A percentile compares a stretch with the other conserved stretches of the same genome.
These are phyloP conservation scores for Acyrthosiphon pisum DNA, from an alignment of 1,140 invertebrate species.

Conservation along the genomic window DNA sequence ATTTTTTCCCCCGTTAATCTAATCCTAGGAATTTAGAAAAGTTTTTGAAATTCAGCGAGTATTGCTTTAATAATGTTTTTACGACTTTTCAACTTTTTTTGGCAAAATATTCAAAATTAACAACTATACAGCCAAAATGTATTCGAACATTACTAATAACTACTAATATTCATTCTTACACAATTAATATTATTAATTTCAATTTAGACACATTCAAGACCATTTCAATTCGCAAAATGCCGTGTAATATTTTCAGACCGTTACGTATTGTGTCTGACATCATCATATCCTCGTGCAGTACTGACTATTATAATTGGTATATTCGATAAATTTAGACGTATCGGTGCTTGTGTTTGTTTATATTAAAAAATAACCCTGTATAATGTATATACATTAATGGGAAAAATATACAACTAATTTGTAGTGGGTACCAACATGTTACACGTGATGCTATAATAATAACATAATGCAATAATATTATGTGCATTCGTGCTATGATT, in stretches of 20 bases:
- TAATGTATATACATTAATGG: too few relatives aligned
- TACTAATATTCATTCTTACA: not conserved
- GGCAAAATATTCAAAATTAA: not conserved
- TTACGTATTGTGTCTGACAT: not conserved
- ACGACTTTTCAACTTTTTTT: not conserved
- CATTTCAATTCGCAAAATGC: not conserved
- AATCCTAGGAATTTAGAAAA: not conserved
- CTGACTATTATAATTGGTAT: not conserved
- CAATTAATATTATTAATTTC: not conserved
- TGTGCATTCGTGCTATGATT: not conserved
- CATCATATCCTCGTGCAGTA: not conserved
- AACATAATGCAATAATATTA: not conserved
- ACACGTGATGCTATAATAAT: too few relatives aligned
- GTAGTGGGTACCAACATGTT: not conserved
- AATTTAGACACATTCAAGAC: not conserved
- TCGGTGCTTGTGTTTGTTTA: not conserved
- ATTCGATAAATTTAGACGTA: not conserved
- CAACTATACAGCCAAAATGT: not conserved
- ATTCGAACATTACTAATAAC: too few relatives aligned
- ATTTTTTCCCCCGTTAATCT: not conserved
- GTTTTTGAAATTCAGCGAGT: not conserved
- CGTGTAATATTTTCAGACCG: not conserved
- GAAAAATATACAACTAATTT: not conserved
- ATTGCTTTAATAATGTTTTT: not conserved
- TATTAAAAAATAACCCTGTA: not conserved